Evolutionary conservation across 2,113 vertebrate species (phyloP), one percentile per base, ranked within the genome.

Genomic region (Megatriorchis doriae): DNA sequence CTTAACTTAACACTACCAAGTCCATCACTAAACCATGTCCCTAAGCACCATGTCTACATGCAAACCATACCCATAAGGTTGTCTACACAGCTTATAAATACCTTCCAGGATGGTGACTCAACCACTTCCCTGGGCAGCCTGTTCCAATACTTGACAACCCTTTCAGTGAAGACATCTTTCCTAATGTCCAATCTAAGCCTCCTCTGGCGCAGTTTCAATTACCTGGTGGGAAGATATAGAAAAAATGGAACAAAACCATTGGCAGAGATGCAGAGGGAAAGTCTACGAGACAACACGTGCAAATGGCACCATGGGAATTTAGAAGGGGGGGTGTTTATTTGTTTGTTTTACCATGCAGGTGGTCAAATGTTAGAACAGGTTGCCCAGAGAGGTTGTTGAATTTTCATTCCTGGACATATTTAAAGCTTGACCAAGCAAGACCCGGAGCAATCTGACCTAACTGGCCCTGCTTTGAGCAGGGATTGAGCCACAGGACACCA

Each of bases 221-320:
- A 53, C 16, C 42, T 79, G 25, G 67, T 0, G 1, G 27, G 47
- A 66, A 73, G 36, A 56, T 21, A 61, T 1, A 0, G 59, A 87
- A n/a, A 42, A 73, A 79, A 78, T n/a, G 14, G 42, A 82, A 16
- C 26, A 50, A 50, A 47, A 27, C 14, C 5, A 19, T 62, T 55
- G 0, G 1, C n/a, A 55, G 32, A n/a, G 10, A n/a, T 32, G 6
- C 38, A 65, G 18, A 31, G 7, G 26, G 7, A 36, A 53, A 32
- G 10, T 29, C 47, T 53, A 34, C 0, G 1, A 70, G 38, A 42
- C 18, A 59, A 31, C 4, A 52, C 34, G 17, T 1, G 1, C 14
- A 47, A 52, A 11, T 42, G 27, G 18, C 6, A 77, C 42, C 15
- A 45, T 16, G 12, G 16, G 38, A 77, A 87, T 53, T 47, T 65